phyloP scores from a whole-genome alignment of 1,140 invertebrate genomes.

The Diachasma alloeum region DNA sequence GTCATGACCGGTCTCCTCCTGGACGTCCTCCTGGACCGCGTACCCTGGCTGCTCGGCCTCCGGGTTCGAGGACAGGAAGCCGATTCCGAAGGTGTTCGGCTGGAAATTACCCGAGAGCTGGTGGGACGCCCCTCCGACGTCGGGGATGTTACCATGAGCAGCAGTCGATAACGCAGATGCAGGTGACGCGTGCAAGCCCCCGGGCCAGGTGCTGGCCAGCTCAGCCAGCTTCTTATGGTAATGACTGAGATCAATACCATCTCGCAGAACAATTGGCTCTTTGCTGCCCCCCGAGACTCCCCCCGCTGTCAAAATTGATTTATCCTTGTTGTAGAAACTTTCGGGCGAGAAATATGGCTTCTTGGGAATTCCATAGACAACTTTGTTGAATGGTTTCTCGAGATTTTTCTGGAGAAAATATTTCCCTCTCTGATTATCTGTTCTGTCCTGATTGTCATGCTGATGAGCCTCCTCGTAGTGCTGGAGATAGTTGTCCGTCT shows the following conservation, averaged over 20 bases:
- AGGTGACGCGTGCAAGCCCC: background rate
- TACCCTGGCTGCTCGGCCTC: background rate
- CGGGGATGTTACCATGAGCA: background rate
- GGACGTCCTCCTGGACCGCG: constrained; percentile 13
- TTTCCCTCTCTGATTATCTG: background rate
- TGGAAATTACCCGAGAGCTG: background rate
- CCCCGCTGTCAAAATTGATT: background rate
- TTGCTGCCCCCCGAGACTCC: background rate
- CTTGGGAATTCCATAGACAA: background rate
- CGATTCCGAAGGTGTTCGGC: background rate
- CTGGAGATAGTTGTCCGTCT: background rate
- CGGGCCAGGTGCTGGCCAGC: constrained; percentile 6
- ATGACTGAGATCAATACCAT: background rate
- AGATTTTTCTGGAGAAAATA: background rate
- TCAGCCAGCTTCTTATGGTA: constrained; percentile 17
- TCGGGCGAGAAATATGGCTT: background rate
- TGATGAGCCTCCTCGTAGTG: background rate
- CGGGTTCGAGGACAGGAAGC: background rate
- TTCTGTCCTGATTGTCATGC: background rate
- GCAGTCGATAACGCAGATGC: background rate
- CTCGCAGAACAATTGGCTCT: background rate
- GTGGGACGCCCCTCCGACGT: background rate
- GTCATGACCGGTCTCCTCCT: constrained; percentile 11
- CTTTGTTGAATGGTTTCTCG: background rate
- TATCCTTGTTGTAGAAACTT: background rate